These are phyloP conservation scores for Diplogasteroides magnus DNA, from an alignment of 1,140 invertebrate species.

Conservation along the genomic window DNA sequence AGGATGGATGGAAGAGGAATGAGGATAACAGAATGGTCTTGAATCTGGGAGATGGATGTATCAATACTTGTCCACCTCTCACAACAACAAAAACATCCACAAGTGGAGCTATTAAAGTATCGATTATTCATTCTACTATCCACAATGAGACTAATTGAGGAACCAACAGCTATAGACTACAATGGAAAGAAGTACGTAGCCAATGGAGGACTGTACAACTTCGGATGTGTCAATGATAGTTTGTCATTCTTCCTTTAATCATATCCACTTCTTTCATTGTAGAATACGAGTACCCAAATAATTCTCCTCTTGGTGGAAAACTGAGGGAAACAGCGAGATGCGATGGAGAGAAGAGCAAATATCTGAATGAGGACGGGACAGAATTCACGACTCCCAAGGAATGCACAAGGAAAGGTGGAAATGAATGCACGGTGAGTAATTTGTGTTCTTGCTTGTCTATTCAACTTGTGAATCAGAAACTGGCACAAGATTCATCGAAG, in stretches of 20 bases:
- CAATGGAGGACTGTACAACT: not conserved
- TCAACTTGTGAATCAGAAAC: not conserved
- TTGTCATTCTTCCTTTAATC: not conserved
- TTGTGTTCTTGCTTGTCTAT: not conserved
- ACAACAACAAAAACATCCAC: too few species aligned
- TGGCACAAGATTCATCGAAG: not conserved
- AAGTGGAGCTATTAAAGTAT: too few species aligned
- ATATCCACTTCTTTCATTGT: not conserved
- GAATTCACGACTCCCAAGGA: not conserved
- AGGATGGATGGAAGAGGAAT: not conserved
- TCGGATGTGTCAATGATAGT: not conserved
- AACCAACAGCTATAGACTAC: not conserved
- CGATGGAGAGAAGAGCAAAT: not conserved
- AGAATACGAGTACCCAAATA: not conserved
- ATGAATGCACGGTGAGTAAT: not conserved
- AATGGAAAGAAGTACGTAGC: not conserved
- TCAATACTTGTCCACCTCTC: not conserved
- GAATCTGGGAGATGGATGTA: not conserved
- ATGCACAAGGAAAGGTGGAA: not conserved
- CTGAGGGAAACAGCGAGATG: not conserved
- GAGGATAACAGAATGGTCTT: not conserved
- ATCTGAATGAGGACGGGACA: not conserved
- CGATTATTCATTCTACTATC: not conserved
- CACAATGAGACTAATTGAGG: not conserved
- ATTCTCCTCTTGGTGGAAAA: not conserved